Evolutionary conservation across 2,113 vertebrate genomes (phyloP).

Genomic region (Haplochromis vanheusdeni): DNA sequence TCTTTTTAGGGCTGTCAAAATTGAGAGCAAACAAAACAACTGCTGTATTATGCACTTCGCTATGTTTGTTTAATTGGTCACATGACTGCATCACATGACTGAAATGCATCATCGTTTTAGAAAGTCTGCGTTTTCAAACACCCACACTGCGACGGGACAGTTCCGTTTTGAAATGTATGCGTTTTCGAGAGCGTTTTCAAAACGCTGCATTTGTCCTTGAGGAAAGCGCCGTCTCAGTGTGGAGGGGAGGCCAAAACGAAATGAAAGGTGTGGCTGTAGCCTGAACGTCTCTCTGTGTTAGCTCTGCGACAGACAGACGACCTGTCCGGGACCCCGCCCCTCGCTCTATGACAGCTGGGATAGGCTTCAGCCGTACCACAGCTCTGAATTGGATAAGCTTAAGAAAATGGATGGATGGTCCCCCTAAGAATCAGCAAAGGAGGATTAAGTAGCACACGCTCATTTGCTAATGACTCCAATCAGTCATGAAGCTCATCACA

Average conservation of each 20-base stretch:
- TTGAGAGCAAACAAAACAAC: not conserved
- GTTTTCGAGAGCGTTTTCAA: not conserved
- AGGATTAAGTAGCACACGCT: not conserved
- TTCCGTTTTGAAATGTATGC: not conserved
- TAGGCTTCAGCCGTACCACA: accelerated
- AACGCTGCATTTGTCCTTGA: accelerated
- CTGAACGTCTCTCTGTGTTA: not conserved
- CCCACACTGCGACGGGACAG: too few species aligned
- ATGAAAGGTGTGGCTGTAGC: not conserved
- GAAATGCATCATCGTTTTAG: not conserved
- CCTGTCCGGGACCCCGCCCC: not conserved
- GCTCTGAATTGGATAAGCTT: not conserved
- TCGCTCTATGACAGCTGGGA: not conserved
- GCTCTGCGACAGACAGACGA: accelerated
- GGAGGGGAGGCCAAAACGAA: not conserved
- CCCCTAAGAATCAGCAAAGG: not conserved
- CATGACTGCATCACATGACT: not conserved
- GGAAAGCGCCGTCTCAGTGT: accelerated
- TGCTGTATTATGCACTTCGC: accelerated
- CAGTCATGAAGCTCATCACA: not conserved
- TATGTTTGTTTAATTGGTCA: accelerated
- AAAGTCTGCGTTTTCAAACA: not conserved
- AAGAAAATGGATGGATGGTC: not conserved
- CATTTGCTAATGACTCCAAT: not conserved
- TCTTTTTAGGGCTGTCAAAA: not conserved